These are phyloP conservation scores for Dendrocopos noguchii DNA, from an alignment of 2,113 vertebrate species.

Conservation along the genomic window DNA sequence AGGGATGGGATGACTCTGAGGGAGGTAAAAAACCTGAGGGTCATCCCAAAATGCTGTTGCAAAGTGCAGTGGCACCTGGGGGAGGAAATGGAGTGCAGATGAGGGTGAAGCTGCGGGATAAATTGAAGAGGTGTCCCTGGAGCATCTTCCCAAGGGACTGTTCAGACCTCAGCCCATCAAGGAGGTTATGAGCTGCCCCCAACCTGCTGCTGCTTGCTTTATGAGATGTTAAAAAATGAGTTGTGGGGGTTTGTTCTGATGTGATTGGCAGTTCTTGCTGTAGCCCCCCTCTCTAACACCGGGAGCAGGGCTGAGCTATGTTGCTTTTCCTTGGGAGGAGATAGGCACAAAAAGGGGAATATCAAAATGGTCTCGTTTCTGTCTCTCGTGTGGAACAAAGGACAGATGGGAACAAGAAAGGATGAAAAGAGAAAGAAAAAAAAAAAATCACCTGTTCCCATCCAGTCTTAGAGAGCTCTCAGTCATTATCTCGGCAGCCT, in stretches of 20 bases:
- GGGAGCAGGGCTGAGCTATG: neutral
- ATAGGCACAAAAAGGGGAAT: conserved; percentile 18
- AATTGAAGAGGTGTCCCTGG: neutral
- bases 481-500: conserved; percentile 39
- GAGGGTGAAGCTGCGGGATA: neutral
- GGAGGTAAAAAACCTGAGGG: neutral
- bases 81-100: accelerated
- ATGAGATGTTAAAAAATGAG: accelerated
- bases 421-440: neutral
- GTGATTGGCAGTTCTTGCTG: neutral
- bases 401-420: conserved; percentile 7
- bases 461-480: conserved; percentile 12
- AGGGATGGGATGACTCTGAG: neutral
- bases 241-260: accelerated
- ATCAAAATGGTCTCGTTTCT: conserved; percentile 59
- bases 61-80: neutral
- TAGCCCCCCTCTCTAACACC: neutral
- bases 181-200: accelerated
- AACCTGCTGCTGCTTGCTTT: accelerated
- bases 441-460: conserved; percentile 52
- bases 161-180: accelerated
- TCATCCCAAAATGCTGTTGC: no score
- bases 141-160: neutral
- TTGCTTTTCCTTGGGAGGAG: conserved; percentile 3
- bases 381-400: conserved; percentile 55